Conservation (phyloP, 2,113 vertebrate species). For the Tor tambroides region DNA sequence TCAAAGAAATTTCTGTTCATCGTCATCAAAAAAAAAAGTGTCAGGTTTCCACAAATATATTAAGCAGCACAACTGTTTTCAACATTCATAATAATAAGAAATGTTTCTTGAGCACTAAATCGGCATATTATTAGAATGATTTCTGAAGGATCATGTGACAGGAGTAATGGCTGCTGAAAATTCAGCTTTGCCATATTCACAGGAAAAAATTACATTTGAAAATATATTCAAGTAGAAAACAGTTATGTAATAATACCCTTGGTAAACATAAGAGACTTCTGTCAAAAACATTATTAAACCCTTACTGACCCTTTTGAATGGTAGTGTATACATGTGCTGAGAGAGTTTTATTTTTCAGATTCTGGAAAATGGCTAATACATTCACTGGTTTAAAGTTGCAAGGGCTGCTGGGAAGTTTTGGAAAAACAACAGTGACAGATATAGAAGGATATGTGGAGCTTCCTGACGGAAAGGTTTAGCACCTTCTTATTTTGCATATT, state of each 20-base stretch:
- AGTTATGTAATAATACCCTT: not conserved
- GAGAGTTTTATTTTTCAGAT: constrained; percentile 71
- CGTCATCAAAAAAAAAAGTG: too few species aligned
- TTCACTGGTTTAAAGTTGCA: constrained; percentile 92
- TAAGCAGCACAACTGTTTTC: not conserved
- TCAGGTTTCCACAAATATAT: not conserved
- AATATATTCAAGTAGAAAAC: not conserved
- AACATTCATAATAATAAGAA: not conserved
- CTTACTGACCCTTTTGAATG: too few species aligned
- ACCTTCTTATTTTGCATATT: not conserved
- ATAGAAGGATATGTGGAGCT: constrained; percentile 87
- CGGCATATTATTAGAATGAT: not conserved
- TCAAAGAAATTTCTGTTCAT: not conserved
- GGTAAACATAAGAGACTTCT: not conserved
- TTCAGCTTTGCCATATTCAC: not conserved
- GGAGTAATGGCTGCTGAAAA: not conserved
- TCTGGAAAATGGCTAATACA: constrained; percentile 90
- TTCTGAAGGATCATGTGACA: not conserved
- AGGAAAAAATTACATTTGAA: not conserved
- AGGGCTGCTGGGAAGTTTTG: constrained; percentile 88
- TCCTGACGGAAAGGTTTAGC: constrained; percentile 88
- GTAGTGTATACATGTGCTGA: not conserved
- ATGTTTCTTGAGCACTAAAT: not conserved
- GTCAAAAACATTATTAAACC: not conserved
- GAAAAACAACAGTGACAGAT: constrained; percentile 84